Percentiles rank a stretch among this genome's conserved stretches.
These are phyloP conservation scores for Lepidurus apus DNA, from an alignment of 1,140 invertebrate species.

Conservation along the genomic window DNA sequence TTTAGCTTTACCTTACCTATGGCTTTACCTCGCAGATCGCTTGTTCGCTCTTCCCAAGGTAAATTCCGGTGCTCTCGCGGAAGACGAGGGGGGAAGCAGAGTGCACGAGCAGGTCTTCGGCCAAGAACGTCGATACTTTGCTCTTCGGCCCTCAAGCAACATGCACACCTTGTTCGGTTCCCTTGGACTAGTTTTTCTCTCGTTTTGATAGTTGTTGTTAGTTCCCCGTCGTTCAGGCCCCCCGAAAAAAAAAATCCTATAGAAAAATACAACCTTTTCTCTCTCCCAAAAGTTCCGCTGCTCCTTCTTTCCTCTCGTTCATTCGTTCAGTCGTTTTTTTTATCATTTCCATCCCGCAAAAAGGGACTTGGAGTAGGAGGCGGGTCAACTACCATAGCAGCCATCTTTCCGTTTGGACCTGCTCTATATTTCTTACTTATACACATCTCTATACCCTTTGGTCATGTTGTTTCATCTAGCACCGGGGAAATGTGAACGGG, in stretches of 20 bases:
- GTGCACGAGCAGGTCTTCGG: neutral
- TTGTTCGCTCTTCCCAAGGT: neutral
- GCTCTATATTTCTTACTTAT: neutral
- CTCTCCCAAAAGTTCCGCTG: neutral
- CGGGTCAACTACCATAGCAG: neutral
- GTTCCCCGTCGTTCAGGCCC: neutral
- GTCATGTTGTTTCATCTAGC: slow-evolving; percentile 1
- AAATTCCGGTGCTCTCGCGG: slow-evolving; percentile 3
- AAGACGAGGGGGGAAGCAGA: neutral
- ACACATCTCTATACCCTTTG: neutral
- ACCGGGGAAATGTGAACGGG: neutral
- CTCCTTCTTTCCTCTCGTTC: neutral
- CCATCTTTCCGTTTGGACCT: neutral
- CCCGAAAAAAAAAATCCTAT: neutral
- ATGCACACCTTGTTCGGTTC: neutral
- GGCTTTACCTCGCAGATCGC: neutral
- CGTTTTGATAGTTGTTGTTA: neutral
- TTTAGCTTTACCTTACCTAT: neutral
- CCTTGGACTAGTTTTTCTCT: neutral
- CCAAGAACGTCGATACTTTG: neutral
- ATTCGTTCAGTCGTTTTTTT: neutral
- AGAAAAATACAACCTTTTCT: neutral
- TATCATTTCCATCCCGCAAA: neutral
- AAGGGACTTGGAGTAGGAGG: neutral
- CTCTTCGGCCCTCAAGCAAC: neutral